phyloP scores from a whole-genome alignment of 2,888 invertebrate genomes.

The Acanthopleura granulata region DNA sequence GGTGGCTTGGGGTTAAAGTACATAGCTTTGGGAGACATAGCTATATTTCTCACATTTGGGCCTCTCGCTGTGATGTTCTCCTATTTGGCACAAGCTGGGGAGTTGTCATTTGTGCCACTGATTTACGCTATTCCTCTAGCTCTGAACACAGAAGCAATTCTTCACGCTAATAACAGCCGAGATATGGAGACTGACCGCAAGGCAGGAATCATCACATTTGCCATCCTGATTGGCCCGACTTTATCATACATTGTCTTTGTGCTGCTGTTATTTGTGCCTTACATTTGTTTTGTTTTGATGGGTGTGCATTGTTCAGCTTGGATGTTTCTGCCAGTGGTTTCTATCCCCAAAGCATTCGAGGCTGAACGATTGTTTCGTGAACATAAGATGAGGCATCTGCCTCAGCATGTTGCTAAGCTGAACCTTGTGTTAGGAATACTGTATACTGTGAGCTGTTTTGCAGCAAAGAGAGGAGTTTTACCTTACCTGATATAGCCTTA shows the following conservation, averaged over 20 bases:
- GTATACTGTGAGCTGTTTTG: constrained; percentile 77
- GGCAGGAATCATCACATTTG: constrained; percentile 93
- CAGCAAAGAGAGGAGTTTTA: not conserved
- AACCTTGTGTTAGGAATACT: constrained; percentile 92
- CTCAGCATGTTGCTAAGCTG: constrained; percentile 88
- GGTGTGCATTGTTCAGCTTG: constrained; percentile 87
- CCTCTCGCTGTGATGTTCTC: constrained; percentile 94
- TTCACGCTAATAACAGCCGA: constrained; percentile 95
- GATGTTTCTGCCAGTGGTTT: constrained; percentile 90
- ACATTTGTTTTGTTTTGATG: constrained; percentile 82
- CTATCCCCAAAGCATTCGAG: constrained; percentile 88
- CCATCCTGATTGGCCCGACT: constrained; percentile 92
- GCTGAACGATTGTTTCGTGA: constrained; percentile 90
- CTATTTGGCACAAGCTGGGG: constrained; percentile 91
- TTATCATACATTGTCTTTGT: constrained; percentile 93
- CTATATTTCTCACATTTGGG: constrained; percentile 92
- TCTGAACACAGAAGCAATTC: constrained; percentile 92
- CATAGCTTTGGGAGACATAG: constrained; percentile 92
- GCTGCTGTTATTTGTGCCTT: constrained; percentile 89
- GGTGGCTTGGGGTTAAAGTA: constrained; percentile 96
- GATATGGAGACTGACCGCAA: constrained; percentile 89
- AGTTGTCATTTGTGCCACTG: constrained; percentile 88
- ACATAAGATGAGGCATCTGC: constrained; percentile 84
- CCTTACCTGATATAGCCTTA: not conserved
- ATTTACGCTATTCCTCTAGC: constrained; percentile 95